Conservation (phyloP, 1,140 invertebrate species). For the Heliconius melpomene region DNA sequence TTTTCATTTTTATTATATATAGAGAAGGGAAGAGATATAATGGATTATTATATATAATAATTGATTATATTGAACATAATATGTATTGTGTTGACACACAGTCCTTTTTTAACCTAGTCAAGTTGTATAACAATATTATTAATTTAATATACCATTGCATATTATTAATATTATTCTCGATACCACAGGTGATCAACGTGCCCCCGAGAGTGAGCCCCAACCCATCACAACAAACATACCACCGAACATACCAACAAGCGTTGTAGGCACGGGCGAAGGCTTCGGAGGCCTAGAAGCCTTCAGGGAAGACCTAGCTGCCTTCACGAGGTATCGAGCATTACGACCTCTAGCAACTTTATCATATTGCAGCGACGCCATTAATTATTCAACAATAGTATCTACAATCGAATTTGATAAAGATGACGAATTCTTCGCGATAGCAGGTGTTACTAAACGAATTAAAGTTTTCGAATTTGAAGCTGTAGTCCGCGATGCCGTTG, state of each 20-base stretch:
- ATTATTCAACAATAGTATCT: constrained; percentile 96
- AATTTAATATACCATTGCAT: too few species aligned
- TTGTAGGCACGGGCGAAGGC: constrained; percentile 29
- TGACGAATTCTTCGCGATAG: constrained; percentile 97
- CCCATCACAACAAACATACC: constrained; percentile 16
- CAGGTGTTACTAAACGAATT: constrained; percentile 97
- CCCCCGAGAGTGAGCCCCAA: constrained; percentile 47
- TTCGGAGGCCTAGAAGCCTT: constrained; percentile 88
- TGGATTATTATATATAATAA: too few species aligned
- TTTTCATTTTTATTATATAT: too few species aligned
- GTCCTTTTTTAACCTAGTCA: too few species aligned
- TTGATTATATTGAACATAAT: too few species aligned
- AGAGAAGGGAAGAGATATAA: too few species aligned
- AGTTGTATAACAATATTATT: too few species aligned
- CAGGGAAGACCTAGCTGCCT: constrained; percentile 91
- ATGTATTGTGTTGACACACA: too few species aligned
- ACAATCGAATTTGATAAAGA: constrained; percentile 99
- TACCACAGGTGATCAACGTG: constrained; percentile 80
- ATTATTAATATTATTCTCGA: background rate
- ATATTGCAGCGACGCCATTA: constrained; percentile 93
- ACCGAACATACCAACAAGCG: constrained; percentile 10
- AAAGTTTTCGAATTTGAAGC: constrained; percentile 96
- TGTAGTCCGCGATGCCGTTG: constrained; percentile 91
- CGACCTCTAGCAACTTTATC: constrained; percentile 92
- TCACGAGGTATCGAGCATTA: constrained; percentile 75